Evolutionary conservation across 1,140 invertebrate genomes (phyloP), one percentile per base, ranked within the genome.

Genomic region (Papilio polytes): DNA sequence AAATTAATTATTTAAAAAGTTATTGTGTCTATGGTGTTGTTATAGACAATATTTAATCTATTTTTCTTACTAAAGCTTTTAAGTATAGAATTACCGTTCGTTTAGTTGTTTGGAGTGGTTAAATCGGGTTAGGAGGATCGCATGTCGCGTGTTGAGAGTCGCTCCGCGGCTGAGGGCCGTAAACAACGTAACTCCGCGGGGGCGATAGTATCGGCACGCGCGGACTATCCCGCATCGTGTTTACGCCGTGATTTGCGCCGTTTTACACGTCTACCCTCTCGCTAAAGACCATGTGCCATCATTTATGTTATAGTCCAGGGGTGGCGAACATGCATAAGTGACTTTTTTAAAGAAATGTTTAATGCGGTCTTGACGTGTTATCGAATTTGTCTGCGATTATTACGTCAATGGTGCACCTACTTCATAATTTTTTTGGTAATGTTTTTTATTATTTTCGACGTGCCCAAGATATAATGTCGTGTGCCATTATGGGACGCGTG

Each of bases 131-230:
- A 74, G 12, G 44, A 46, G 20, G 70, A 44, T 44, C 36, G 31
- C 70, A 73, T 74, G 73, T 74, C 73, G 73, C 73, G 73, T 74
- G 73, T 74, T 44, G 73, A 48, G n/a, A 8, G 31, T 46, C 44
- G 41, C 0, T 46, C 59, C 8, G 22, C 63, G 63, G 26, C 22
- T 36, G 26, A n/a, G 22, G 73, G 73, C 46, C n/a, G 73, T 74
- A 76, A 76, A 76, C 74, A 76, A 76, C 74, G 74, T 76, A 76
- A 76, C 74, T 76, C 74, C 41, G 46, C 74, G 74, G 41, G 46
- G 44, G 20, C n/a, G 74, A 76, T 76, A 76, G 74, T 46, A 76
- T 76, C 74, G 46, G 44, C 74, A 48, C 46, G 74, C 44, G 74
- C 72, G 18, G 63, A 31, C 26, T 31, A 76, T 76, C 20, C n/a